Evolutionary conservation across 2,113 vertebrate species (phyloP).

Genomic region (Ageneiosus marmoratus): DNA sequence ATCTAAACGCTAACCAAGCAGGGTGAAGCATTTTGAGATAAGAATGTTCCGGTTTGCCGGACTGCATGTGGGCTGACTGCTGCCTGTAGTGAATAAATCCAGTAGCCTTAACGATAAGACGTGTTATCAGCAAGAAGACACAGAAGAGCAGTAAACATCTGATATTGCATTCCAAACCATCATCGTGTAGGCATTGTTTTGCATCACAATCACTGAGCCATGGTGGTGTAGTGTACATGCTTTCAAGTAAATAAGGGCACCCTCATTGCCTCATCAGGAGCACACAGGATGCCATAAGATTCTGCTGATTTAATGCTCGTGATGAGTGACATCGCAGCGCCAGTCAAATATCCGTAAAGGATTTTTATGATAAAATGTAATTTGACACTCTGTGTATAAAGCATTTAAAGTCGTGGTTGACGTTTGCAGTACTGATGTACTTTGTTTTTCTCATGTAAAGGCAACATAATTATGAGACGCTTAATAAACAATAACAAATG

Average conservation of each 20-base stretch:
- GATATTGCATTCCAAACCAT: constrained; percentile 7
- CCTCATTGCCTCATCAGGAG: constrained; percentile 38
- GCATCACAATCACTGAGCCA: constrained; percentile 33
- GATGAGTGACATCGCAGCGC: neutral
- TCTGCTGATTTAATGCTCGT: neutral
- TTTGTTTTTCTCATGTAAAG: neutral
- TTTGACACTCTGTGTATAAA: neutral
- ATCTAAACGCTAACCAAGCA: neutral
- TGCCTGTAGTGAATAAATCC: neutral
- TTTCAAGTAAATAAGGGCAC: constrained; percentile 19
- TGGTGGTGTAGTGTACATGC: constrained; percentile 10
- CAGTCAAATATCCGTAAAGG: neutral
- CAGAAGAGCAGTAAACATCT: constrained; percentile 10
- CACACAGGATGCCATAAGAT: neutral
- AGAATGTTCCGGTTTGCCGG: constrained; percentile 3
- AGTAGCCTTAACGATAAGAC: neutral
- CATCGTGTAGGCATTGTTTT: constrained; percentile 27
- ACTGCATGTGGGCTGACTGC: neutral
- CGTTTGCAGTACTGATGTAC: neutral
- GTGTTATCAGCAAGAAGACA: neutral
- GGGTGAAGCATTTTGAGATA: neutral
- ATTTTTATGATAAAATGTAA: neutral
- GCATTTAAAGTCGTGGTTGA: too few species aligned
- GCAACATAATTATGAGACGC: neutral
- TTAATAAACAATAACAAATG: neutral